phyloP scores from a whole-genome alignment of 2,797 vertebrate species.

The Telmatherina bonti region DNA sequence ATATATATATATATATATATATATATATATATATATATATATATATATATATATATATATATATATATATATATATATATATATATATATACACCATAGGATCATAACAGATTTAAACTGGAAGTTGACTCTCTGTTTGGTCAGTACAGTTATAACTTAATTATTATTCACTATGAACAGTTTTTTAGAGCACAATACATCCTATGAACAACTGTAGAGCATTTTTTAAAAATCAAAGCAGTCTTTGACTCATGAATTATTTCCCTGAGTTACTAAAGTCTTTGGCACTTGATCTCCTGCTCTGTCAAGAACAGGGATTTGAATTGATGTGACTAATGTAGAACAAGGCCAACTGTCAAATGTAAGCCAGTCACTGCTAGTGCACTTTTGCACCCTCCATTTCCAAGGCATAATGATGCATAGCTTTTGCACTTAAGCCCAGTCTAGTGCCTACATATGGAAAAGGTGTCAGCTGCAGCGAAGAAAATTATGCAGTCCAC shows the following conservation, averaged over 20 bases:
- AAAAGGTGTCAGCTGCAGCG: constrained; percentile 82
- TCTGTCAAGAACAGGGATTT: constrained; percentile 76
- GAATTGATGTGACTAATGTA: constrained; percentile 87
- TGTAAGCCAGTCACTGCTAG: constrained; percentile 80
- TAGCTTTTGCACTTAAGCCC: constrained; percentile 85
- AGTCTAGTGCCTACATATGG: constrained; percentile 81
- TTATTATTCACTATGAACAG: constrained; percentile 6
- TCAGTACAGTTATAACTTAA: background rate
- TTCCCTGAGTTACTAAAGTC: constrained; percentile 76
- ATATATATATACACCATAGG: no score
- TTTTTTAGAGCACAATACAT: constrained; percentile 44
- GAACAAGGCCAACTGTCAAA: constrained; percentile 87
- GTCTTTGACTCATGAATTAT: constrained; percentile 72
- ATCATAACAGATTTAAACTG: background rate
- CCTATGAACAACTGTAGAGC: constrained; percentile 49
- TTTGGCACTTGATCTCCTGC: constrained; percentile 79
- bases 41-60: no score
- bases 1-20: no score
- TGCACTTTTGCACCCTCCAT: constrained; percentile 83
- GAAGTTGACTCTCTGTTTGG: background rate
- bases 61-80: no score
- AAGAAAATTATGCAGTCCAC: constrained; percentile 84
- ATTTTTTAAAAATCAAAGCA: constrained; percentile 52
- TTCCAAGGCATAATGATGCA: constrained; percentile 87
- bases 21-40: no score